phyloP scores from a whole-genome alignment of 2,888 invertebrate species.

The Lithophane socia region DNA sequence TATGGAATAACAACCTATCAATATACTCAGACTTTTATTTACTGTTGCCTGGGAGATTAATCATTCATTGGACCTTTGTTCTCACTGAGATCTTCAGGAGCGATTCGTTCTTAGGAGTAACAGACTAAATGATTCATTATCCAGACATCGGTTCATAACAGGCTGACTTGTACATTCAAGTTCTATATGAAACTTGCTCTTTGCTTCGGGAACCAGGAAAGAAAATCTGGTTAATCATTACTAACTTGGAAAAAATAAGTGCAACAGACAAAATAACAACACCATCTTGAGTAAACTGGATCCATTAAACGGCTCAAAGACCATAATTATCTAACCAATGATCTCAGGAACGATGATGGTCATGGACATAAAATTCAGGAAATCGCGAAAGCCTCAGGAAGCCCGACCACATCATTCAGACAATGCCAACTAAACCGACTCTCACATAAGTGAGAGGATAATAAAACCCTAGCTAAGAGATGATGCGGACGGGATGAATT shows the following conservation, averaged over 20 bases:
- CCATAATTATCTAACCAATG: not conserved
- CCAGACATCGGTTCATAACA: conserved; percentile 9
- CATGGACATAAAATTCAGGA: not conserved
- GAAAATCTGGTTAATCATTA: not conserved
- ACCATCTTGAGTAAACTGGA: too few species aligned
- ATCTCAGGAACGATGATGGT: not conserved
- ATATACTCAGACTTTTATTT: conserved; percentile 9
- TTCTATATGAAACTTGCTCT: not conserved
- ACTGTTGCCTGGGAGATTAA: conserved; percentile 19
- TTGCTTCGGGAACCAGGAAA: not conserved
- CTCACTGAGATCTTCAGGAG: not conserved
- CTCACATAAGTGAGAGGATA: not conserved
- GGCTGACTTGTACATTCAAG: conserved; percentile 11
- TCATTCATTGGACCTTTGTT: conserved; percentile 33
- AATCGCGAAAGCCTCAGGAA: not conserved
- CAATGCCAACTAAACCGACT: not conserved
- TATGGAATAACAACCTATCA: not conserved
- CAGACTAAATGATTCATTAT: conserved; percentile 6
- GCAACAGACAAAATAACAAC: not conserved
- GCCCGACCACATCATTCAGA: not conserved
- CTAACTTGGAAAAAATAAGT: not conserved
- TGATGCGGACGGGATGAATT: not conserved
- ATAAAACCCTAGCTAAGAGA: not conserved
- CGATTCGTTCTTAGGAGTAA: not conserved
- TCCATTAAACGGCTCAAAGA: not conserved